These are phyloP conservation scores for Psammodynastes pulverulentus DNA, from an alignment of 2,113 vertebrate genomes.

Conservation along the genomic window DNA sequence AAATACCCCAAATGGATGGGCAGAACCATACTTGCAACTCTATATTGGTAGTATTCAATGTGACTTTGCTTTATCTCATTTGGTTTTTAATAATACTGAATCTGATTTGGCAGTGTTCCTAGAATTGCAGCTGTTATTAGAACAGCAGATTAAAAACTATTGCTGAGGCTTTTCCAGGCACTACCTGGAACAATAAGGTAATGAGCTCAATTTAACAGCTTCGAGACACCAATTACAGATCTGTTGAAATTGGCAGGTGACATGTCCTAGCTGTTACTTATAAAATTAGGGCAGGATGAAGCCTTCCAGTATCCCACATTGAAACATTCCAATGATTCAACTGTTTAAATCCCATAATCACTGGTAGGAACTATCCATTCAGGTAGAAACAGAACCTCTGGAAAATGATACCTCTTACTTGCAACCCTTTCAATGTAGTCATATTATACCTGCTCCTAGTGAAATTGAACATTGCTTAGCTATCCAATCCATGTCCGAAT, in stretches of 20 bases:
- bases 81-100: not conserved
- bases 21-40: not conserved
- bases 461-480: not conserved
- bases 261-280: not conserved
- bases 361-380: not conserved
- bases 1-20: not conserved
- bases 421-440: not conserved
- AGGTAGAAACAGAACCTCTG: not conserved
- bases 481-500: not conserved
- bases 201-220: not conserved
- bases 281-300: not conserved
- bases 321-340: not conserved
- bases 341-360: not conserved
- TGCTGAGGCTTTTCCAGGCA: not conserved
- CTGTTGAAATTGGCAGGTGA: not conserved
- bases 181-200: not conserved
- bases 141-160: not conserved
- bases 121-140: not conserved
- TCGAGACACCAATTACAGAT: not conserved
- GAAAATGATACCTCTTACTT: not conserved
- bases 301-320: not conserved
- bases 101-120: not conserved
- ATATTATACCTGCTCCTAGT: not conserved
- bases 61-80: not conserved
- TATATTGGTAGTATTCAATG: not conserved